These are phyloP conservation scores for Dicyrtomina minuta DNA, from an alignment of 2,888 invertebrate species.

Conservation along the genomic window DNA sequence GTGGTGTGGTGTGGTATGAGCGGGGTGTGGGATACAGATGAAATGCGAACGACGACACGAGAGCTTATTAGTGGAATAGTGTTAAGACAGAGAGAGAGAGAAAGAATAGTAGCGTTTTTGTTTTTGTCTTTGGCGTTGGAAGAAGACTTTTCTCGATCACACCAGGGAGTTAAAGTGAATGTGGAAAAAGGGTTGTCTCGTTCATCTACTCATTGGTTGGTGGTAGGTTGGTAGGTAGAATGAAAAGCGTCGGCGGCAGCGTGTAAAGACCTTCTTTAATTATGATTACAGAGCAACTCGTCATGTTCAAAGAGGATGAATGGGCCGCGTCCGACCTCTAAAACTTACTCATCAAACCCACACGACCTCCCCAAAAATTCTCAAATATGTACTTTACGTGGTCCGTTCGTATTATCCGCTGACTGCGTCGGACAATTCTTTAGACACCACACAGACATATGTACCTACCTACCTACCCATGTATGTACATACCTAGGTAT, in stretches of 20 bases:
- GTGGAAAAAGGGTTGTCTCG: conserved; percentile 17
- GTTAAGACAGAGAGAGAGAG: too few relatives aligned
- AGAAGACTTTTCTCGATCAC: conserved; percentile 12
- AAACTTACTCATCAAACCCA: conserved; percentile 33
- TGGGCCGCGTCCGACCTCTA: conserved; percentile 33
- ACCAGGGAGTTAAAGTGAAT: conserved; percentile 31
- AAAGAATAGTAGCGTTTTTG: too few relatives aligned
- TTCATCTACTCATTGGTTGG: conserved; percentile 15
- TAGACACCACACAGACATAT: too few relatives aligned
- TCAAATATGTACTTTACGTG: not conserved
- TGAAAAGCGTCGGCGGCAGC: conserved; percentile 30
- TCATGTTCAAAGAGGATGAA: conserved; percentile 34
- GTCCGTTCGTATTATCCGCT: too few relatives aligned
- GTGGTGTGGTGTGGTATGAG: too few relatives aligned
- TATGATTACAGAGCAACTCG: conserved; percentile 36
- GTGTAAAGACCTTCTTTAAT: conserved; percentile 35
- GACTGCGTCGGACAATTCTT: too few relatives aligned
- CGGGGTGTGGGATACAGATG: too few relatives aligned
- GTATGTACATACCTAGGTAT: not conserved
- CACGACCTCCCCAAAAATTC: conserved; percentile 32
- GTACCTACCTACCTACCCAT: not conserved
- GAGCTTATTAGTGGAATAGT: conserved; percentile 5
- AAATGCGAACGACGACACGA: not conserved
- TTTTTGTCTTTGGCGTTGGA: not conserved
- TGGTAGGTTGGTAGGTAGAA: conserved; percentile 2